Base-by-base conservation (phyloP, 2,113 vertebrate genomes). In the Paedocypris sp. region DNA sequence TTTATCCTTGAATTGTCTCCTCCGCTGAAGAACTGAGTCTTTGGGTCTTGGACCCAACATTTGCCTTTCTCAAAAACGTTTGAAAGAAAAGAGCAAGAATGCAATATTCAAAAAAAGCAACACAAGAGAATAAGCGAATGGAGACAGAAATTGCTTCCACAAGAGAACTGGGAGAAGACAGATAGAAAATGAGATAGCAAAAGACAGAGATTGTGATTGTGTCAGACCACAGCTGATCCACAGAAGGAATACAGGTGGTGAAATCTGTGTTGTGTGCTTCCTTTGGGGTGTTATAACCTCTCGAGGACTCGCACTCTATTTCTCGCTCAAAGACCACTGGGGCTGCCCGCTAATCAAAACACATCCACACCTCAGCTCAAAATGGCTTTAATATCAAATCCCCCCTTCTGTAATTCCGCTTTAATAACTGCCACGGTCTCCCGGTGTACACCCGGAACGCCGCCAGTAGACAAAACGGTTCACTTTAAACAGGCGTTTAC, bases 371-470 rank as follows among this genome's bases (percentile, higher is more conserved):
- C 51, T 56, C 51, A 64, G 41, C 62, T 45, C 49, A 47, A 53
- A 62, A 61, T 60, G n/a, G 13, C 32, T 67, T 56, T 67, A 56
- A 62, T 62, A 52, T 61, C 41, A 60, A 61, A 42, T 31, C 39
- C 56, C 32, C 39, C 32, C 48, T 18, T 60, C 47, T 19, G 18
- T 48, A 54, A 54, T 67, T 61, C 43, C 11, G 47, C 58, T 62
- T 32, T 31, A 67, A 67, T 62, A 62, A 67, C 42, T 33, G 33
- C 15, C 13, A 20, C 28, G 4, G 54, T 33, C 58, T 49, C 31
- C 42, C 35, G 65, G 39, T 56, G 13, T 47, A 39, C 54, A 62
- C 33, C 35, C 46, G 26, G 52, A 57, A 53, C 8, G 41, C 42
- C 2, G 16, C 46, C 19, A 18, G 22, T 56, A 47, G 32, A 66